Evolutionary conservation across 2,888 invertebrate species (phyloP), one percentile per base, ranked within the genome.

Genomic region (Drosophila histrio): DNA sequence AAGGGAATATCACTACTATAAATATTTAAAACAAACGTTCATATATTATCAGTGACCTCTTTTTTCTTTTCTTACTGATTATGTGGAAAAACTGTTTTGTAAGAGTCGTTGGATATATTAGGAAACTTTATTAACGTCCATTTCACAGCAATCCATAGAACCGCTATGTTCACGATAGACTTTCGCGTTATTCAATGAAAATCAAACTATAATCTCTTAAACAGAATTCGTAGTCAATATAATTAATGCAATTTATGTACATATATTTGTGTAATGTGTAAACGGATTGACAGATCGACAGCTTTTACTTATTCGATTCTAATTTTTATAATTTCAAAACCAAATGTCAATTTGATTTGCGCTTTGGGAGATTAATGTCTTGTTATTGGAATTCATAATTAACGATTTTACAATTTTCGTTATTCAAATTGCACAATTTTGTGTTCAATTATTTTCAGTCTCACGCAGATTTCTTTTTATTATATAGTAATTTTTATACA

Each of bases 361-460:
- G 52, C 32, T 64, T 86, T 72, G 36, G 63, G 65, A 83, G 58
- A 49, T 64, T 65, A 63, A 54, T 67, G 38, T 60, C 21, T 52
- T 67, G 46, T 39, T 61, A 46, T 63, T 59, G 75, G 49, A 75
- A 70, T 62, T 76, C 30, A 19, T 36, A 54, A 38, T 58, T 54
- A 43, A 46, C 39, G 13, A 46, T 58, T 54, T 76, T 74, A 73
- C 59, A 71, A 53, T 32, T 50, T 58, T 70, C 34, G 49, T 39
- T 75, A 49, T 49, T 70, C 32, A 76, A 72, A 76, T 72, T 76
- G 63, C 72, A 72, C 77, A 84, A 65, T 75, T 67, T 68, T 79
- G 63, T 64, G 65, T 59, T 87, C 57, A 77, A 79, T 75, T 66
- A 64, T 65, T 63, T 82, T 84, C 84, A 84, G 84, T 84, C 84